Base-by-base conservation (phyloP, 2,888 invertebrate genomes). In the Calameuta idolon region DNA sequence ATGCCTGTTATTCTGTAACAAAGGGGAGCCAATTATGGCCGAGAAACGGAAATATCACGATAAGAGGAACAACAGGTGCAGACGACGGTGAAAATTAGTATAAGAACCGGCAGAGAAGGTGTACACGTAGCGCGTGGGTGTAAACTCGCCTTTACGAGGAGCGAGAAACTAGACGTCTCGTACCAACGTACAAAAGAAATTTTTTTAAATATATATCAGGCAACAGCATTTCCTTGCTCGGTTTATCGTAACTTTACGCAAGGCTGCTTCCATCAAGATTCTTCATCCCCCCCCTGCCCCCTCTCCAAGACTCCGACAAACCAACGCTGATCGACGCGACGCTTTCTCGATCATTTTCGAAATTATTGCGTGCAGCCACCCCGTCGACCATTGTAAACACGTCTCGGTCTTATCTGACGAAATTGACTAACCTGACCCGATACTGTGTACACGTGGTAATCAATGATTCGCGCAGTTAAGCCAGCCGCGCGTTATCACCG, bases 21-120 rank as follows among this genome's bases (percentile, higher is more conserved):
- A 85, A 81, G 83, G 55, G 84, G 83, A 84, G 81, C 85, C 86
- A 87, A 87, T 87, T 86, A 87, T 83, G 83, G 79, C 76, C 79
- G 83, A 80, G 85, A 85, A 85, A 85, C 85, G 84, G 85, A 82
- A 85, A 80, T 75, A 77, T 77, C 75, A 71, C 74, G 85, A 84
- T 83, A 84, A 82, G 79, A 79, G 80, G 82, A 83, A 85, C 85
- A 86, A 86, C 87, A 86, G 87, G 84, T 85, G 85, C 84, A 75
- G 77, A 55, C 71, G 77, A 77, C 77, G 79, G 82, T 80, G 84
- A 85, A 86, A 88, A 87, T 86, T 87, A 84, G 83, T 79, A 83
- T 80, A 34, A 37, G n/a, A 34, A 15, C 71, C 9, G 34, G 23
- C 34, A 23, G 23, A 35, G 74, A n/a, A 34, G 34, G 74, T 12